phyloP scores from a whole-genome alignment of 2,113 vertebrate species.

The Ginglymostoma cirratum region DNA sequence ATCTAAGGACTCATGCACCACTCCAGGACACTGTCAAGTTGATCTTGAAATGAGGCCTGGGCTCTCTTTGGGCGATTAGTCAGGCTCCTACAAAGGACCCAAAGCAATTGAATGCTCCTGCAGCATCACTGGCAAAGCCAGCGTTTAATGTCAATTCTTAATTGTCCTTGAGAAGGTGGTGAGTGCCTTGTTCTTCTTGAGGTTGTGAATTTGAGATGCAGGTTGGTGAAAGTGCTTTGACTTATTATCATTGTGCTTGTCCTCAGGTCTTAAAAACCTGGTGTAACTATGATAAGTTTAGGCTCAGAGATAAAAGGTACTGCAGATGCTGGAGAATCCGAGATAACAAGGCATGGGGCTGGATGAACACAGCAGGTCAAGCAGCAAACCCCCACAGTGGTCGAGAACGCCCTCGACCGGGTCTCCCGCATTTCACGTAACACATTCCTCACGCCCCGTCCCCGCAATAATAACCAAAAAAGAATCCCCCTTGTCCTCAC shows the following conservation, averaged over 20 bases:
- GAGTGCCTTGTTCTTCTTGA: neutral
- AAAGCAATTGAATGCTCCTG: neutral
- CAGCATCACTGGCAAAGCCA: too few species aligned
- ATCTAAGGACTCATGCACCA: neutral
- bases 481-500: too few species aligned
- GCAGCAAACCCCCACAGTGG: too few species aligned
- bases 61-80: neutral
- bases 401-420: too few species aligned
- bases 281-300: neutral
- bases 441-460: too few species aligned
- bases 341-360: too few species aligned
- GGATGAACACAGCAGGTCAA: too few species aligned
- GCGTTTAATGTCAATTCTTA: neutral
- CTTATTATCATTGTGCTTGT: neutral
- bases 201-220: neutral
- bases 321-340: too few species aligned
- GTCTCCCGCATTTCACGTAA: too few species aligned
- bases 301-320: too few species aligned
- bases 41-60: neutral
- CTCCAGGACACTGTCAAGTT: neutral
- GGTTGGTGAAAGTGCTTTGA: neutral
- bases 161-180: neutral
- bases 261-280: neutral
- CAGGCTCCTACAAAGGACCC: neutral
- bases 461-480: too few species aligned